phyloP scores from a whole-genome alignment of 2,888 invertebrate species.

The Cynaeus angustus region DNA sequence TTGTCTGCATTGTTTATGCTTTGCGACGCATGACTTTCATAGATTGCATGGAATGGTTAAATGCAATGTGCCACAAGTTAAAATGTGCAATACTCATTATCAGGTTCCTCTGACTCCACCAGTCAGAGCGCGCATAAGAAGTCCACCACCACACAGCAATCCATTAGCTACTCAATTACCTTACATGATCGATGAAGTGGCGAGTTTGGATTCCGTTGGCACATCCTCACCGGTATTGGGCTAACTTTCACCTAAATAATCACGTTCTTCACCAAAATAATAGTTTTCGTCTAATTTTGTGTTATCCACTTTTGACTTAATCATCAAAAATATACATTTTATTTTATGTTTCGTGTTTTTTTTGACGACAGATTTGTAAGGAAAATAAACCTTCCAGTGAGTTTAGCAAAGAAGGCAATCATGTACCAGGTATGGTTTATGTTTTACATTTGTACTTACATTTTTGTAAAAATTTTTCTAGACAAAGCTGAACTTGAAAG shows the following conservation, averaged over 20 bases:
- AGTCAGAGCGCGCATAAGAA: slow-evolving; percentile 64
- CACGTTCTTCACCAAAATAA: slow-evolving; percentile 17
- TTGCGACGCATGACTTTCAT: slow-evolving; percentile 8
- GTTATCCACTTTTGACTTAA: slow-evolving; percentile 42
- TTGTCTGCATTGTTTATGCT: not conserved
- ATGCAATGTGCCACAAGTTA: not conserved
- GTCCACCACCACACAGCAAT: slow-evolving; percentile 68
- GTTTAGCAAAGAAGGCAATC: slow-evolving; percentile 27
- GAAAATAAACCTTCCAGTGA: slow-evolving; percentile 17
- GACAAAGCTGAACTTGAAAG: slow-evolving; percentile 56
- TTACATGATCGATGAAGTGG: slow-evolving; percentile 79
- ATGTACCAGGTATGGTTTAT: not conserved
- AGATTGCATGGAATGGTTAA: slow-evolving; percentile 18
- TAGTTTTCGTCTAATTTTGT: slow-evolving; percentile 27
- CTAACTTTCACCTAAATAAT: slow-evolving; percentile 40
- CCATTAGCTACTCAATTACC: slow-evolving; percentile 73
- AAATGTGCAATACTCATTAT: slow-evolving; percentile 18
- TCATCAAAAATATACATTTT: slow-evolving; percentile 48
- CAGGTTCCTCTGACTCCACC: slow-evolving; percentile 59
- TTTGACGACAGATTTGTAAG: slow-evolving; percentile 37
- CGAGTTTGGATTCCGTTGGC: slow-evolving; percentile 71
- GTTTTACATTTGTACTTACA: not conserved
- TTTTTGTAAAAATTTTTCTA: slow-evolving; percentile 14
- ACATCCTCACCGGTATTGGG: slow-evolving; percentile 53
- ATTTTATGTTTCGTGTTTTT: slow-evolving; percentile 38